These are phyloP conservation scores for Nemapogon koenigi DNA, from an alignment of 2,888 invertebrate genomes.

Conservation along the genomic window DNA sequence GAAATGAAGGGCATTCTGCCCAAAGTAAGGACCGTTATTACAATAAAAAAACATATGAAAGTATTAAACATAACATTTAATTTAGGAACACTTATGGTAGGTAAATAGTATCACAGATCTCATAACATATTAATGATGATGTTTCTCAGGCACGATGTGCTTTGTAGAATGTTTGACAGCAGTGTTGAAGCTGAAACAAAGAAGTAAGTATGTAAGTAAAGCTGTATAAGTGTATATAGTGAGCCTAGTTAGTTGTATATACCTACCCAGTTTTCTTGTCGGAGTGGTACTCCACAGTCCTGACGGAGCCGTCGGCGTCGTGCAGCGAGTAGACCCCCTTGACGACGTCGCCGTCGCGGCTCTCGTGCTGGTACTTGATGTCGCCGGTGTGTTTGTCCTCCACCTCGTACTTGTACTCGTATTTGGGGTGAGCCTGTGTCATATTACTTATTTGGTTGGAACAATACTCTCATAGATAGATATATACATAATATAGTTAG, in stretches of 20 bases:
- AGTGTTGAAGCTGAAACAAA: constrained; percentile 43
- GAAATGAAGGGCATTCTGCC: too few relatives aligned
- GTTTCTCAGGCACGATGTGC: constrained; percentile 37
- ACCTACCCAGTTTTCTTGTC: constrained; percentile 51
- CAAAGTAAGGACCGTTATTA: too few relatives aligned
- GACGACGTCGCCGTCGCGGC: constrained; percentile 48
- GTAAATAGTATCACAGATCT: too few relatives aligned
- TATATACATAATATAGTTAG: too few relatives aligned
- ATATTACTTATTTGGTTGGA: constrained; percentile 1
- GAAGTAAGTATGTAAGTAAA: too few relatives aligned
- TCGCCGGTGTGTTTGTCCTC: constrained; percentile 57
- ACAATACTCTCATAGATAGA: too few relatives aligned
- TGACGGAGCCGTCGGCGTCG: constrained; percentile 56
- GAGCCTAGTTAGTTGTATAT: too few relatives aligned
- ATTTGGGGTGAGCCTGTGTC: constrained; percentile 36
- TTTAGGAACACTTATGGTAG: too few relatives aligned
- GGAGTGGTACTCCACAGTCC: constrained; percentile 58
- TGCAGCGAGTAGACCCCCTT: constrained; percentile 39
- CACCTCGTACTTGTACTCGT: constrained; percentile 38
- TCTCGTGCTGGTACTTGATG: constrained; percentile 48
- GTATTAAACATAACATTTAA: too few relatives aligned
- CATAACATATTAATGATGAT: constrained; percentile 27
- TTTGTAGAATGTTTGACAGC: constrained; percentile 47
- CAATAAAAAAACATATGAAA: too few relatives aligned
- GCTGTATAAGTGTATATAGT: too few relatives aligned